Base-by-base conservation (phyloP, 1,140 invertebrate genomes). In the Drosophila virilis region DNA sequence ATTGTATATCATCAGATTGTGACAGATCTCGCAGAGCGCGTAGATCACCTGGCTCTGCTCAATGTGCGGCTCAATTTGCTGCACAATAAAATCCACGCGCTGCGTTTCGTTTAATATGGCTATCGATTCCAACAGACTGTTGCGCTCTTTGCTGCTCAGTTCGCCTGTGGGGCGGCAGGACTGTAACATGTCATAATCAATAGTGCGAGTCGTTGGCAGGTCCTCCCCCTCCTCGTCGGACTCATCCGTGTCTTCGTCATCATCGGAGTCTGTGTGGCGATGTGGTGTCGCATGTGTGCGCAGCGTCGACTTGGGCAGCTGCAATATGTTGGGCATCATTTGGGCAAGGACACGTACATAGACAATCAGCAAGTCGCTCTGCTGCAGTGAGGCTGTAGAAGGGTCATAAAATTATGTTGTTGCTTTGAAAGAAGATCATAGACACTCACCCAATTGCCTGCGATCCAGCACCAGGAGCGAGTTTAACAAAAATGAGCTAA, bases 1-100 rank as follows among this genome's bases (percentile, higher is more conserved):
- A 78, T 97, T 95, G 67, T 95, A 95, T 43, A 96, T 94, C 67
- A 97, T 92, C 4, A 98, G 92, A 92, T 96, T 95, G 92, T 97
- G 96, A 81, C 96, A 97, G 8, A 97, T 93, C 82, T 94, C 94
- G 69, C 96, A 97, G 55, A 98, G 92, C 1, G 94, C 93, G 78
- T 96, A 94, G 37, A 96, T 91, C 3, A 95, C 91, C 1, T 93
- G 89, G 4, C 69, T 74, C 1, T 94, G 92, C 45, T 94, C 93
- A 35, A 95, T 93, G 37, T 94, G 94, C 15, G 92, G 93, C 37
- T 95, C 95, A 7, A 95, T 93, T 13, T 94, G 93, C 13, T 93
- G 82, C 0, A 96, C 83, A 57, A 96, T 94, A 1, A 93, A 93
- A 28, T 94, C 93, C 52, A 96, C 95, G 0, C 94, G 93, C 7